phyloP scores from a whole-genome alignment of 1,140 invertebrate genomes.

The Helicoverpa armigera region DNA sequence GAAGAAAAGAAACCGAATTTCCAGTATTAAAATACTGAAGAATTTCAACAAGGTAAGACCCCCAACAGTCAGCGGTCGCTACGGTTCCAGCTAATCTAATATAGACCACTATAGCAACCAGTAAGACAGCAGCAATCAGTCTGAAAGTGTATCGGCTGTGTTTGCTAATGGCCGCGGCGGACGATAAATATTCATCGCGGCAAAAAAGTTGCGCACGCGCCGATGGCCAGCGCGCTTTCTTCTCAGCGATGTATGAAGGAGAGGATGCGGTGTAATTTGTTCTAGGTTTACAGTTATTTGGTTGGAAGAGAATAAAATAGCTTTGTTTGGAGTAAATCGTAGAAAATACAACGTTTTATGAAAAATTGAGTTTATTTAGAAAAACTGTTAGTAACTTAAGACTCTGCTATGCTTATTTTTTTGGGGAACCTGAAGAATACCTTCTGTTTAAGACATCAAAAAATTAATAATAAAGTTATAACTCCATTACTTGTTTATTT shows the following conservation, averaged over 20 bases:
- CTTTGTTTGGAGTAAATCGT: not conserved
- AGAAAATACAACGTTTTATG: no score
- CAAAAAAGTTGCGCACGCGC: slow-evolving; percentile 82
- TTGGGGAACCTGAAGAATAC: no score
- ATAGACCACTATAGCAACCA: slow-evolving; percentile 36
- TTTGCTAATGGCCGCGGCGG: slow-evolving; percentile 76
- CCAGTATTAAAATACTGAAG: not conserved
- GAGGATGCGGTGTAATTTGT: slow-evolving; percentile 47
- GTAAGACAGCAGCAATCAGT: slow-evolving; percentile 51
- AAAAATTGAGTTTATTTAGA: no score
- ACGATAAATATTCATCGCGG: slow-evolving; percentile 84
- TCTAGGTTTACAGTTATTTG: not conserved
- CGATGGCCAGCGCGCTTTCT: slow-evolving; percentile 80
- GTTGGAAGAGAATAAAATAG: not conserved
- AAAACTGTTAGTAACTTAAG: no score
- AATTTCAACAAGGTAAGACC: not conserved
- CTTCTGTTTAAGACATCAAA: no score
- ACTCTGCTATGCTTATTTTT: no score
- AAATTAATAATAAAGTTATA: no score
- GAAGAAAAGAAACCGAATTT: not conserved
- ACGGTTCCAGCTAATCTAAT: slow-evolving; percentile 7
- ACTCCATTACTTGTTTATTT: no score
- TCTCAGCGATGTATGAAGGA: slow-evolving; percentile 58
- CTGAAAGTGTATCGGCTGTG: slow-evolving; percentile 55
- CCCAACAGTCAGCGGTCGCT: not conserved